Base-by-base conservation (phyloP, 2,113 vertebrate species). In the Spilogale gracilis region DNA sequence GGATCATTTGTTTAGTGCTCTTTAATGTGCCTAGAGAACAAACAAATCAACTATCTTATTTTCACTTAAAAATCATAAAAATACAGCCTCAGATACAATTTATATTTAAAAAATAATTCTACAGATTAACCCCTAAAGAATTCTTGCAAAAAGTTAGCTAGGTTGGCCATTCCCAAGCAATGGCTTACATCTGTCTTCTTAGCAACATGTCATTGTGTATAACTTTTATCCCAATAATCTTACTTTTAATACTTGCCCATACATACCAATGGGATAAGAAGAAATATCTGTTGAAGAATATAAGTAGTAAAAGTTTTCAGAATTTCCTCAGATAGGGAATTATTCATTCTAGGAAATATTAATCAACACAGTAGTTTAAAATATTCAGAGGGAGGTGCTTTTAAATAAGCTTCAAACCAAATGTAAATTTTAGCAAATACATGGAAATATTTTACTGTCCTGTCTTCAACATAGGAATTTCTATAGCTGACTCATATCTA, bases 61-160 rank as follows among this genome's bases (percentile, higher is more conserved):
- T 92, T 67, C 50, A 88, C 12, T 82, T 88, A 60, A 86, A 94
- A 94, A 95, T 94, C 56, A 95, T 79, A 73, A 78, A 84, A 91
- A 32, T 69, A 89, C 5, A 91, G 21, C 20, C n/a, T 88, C 85
- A 90, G 32, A 23, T 60, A 80, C 79, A 85, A 50, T 71, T 92
- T 58, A 79, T 73, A 74, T 60, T 50, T 18, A 21, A 48, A 96
- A 95, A 56, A 61, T 43, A 83, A 94, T 71, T 89, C 38, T 84
- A 87, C 9, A 95, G 14, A 30, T 90, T 78, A 91, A 85, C 6
- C 9, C 13, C 20, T 69, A 54, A 87, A 45, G 54, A 73, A 71
- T 83, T 78, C 27, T 86, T 52, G 50, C 23, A 87, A 86, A 95
- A 95, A 89, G 16, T 69, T 83, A 89, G 13, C 16, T 65, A 89